Evolutionary conservation across 2,888 invertebrate species (phyloP).

Genomic region (Chrysolina haemoptera): DNA sequence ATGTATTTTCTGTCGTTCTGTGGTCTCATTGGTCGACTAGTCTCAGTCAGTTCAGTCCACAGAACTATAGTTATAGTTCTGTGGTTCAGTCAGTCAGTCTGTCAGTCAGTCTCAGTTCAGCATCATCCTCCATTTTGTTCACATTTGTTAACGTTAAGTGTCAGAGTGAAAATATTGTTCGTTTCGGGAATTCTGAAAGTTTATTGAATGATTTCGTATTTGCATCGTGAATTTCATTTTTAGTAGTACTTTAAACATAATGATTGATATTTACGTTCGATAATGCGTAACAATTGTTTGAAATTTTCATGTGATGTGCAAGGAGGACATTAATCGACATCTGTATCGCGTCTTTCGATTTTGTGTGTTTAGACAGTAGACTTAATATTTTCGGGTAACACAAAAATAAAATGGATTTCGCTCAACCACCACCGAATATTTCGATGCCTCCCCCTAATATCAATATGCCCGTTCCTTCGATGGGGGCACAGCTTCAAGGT

Average conservation of each 20-base stretch:
- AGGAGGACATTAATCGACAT: background rate
- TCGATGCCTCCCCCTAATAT: slow-evolving; percentile 68
- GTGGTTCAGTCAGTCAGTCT: too few species aligned
- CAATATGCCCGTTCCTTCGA: slow-evolving; percentile 44
- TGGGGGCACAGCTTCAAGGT: slow-evolving; percentile 57
- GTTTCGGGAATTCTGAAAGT: background rate
- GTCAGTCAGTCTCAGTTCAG: too few species aligned
- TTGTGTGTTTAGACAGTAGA: background rate
- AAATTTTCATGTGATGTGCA: background rate
- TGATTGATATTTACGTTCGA: background rate
- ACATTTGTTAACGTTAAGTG: slow-evolving; percentile 3
- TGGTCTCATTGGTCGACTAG: too few species aligned
- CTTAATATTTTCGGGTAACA: slow-evolving; percentile 3
- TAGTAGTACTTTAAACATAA: background rate
- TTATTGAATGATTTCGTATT: background rate
- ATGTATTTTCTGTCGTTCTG: too few species aligned
- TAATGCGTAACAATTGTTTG: background rate
- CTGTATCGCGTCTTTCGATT: background rate
- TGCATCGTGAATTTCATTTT: background rate
- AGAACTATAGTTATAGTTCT: too few species aligned
- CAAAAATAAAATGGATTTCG: slow-evolving; percentile 63
- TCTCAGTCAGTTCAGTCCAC: too few species aligned
- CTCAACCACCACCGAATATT: slow-evolving; percentile 70
- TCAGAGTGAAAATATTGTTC: slow-evolving; percentile 9
- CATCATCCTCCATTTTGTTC: too few species aligned